Evolutionary conservation across 2,888 invertebrate species (phyloP), one percentile per base, ranked within the genome.

Genomic region (Tinea pellionella): DNA sequence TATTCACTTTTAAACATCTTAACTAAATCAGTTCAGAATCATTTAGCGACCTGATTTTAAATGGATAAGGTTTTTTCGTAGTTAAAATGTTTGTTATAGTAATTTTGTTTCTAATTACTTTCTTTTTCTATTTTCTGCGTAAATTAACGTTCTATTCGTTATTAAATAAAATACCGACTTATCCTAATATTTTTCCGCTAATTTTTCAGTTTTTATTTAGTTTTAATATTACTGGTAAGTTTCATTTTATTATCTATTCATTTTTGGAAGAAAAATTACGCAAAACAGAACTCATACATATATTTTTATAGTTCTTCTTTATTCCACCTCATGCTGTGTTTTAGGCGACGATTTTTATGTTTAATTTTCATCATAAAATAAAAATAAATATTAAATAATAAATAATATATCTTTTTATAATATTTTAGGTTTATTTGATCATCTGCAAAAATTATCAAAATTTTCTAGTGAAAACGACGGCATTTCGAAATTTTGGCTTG

Each of bases 111-210:
- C 24, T 53, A 7, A 12, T 53, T 8, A 12, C n/a, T 19, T 24
- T 53, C 2, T 53, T 2, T 24, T 53, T 4, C 32, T 57, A 32
- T 57, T 55, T 19, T 55, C 2, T n/a, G 13, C 1, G 15, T n/a
- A n/a, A 16, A 30, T 3, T 1, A 7, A 30, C n/a, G 2, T 57
- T 15, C 3, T 57, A 15, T 32, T 30, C 4, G 57, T 15, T 32
- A 32, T 32, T 57, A 16, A 11, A 57, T 57, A 57, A 32, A 57
- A 57, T 57, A 57, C 57, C 57, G 30, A 57, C 57, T 30, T 57
- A 32, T 57, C 57, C 57, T 2, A 57, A 32, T 57, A n/a, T 30
- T 19, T 19, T 55, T 1, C 32, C 57, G 30, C 11, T 57, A 6
- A 32, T 57, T 32, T n/a, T 29, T n/a, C 57, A 57, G 9, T 16